Evolutionary conservation across 2,113 vertebrate genomes (phyloP).

Genomic region (Boleophthalmus pectinirostris): DNA sequence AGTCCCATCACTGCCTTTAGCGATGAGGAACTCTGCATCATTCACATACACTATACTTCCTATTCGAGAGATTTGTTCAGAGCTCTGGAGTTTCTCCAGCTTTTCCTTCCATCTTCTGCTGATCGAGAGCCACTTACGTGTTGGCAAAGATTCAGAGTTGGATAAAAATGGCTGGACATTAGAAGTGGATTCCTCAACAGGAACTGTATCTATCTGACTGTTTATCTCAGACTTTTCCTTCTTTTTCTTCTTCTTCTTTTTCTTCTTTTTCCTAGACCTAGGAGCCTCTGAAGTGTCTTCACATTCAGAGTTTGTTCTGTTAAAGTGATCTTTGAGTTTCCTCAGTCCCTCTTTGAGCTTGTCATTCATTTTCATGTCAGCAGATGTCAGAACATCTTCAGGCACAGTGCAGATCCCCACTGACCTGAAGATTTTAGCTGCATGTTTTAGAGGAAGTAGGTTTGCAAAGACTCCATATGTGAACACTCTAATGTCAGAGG

Average conservation of each 20-base stretch:
- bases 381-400: constrained; percentile 35
- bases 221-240: constrained; percentile 20
- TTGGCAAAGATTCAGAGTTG: accelerated
- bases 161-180: not conserved
- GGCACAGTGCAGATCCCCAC: constrained; percentile 50
- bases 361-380: constrained; percentile 35
- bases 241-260: constrained; percentile 29
- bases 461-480: constrained; percentile 45
- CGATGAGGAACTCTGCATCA: constrained; percentile 37
- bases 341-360: constrained; percentile 52
- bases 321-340: constrained; percentile 24
- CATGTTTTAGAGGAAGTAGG: constrained; percentile 27
- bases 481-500: not conserved
- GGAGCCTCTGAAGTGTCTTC: not conserved
- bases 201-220: not conserved
- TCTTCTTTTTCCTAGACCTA: constrained; percentile 48
- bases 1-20: constrained; percentile 54
- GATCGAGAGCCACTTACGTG: not conserved
- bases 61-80: constrained; percentile 17
- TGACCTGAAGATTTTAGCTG: constrained; percentile 11
- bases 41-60: constrained; percentile 29
- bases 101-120: constrained; percentile 44
- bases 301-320: not conserved
- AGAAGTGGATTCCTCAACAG: constrained; percentile 19
- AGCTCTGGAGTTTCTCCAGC: constrained; percentile 6